Evolutionary conservation across 2,113 vertebrate genomes (phyloP).

Genomic region (Campylomormyrus numenius): DNA sequence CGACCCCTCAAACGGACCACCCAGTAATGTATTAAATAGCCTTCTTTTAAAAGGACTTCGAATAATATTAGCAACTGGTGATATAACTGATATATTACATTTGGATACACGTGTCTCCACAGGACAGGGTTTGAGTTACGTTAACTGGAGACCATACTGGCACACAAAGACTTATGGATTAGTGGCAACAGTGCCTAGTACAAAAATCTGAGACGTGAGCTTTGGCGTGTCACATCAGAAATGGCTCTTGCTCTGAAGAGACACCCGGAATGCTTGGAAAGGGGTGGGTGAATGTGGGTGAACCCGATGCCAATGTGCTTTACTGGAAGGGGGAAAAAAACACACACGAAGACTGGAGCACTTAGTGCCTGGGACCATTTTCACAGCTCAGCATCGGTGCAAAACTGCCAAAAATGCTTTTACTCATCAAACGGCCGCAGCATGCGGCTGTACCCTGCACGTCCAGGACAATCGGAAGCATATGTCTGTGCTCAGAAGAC

Average conservation of each 20-base stretch:
- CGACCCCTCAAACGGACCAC: not conserved
- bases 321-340: not conserved
- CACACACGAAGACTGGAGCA: not conserved
- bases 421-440: not conserved
- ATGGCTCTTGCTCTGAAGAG: not conserved
- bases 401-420: not conserved
- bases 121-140: not conserved
- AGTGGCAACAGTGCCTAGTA: not conserved
- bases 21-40: not conserved
- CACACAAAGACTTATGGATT: not conserved
- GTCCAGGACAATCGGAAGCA: not conserved
- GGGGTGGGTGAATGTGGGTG: not conserved
- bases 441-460: not conserved
- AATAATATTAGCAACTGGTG: not conserved
- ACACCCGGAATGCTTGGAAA: not conserved
- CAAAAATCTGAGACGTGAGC: not conserved
- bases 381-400: not conserved
- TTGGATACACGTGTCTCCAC: not conserved
- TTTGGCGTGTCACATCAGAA: not conserved
- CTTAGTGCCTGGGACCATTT: not conserved
- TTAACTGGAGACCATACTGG: not conserved
- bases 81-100: not conserved
- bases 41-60: not conserved
- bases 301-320: not conserved
- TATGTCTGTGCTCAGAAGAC: not conserved